Evolutionary conservation across 2,888 invertebrate species (phyloP).

Genomic region (Melikaiella ostensackeni): DNA sequence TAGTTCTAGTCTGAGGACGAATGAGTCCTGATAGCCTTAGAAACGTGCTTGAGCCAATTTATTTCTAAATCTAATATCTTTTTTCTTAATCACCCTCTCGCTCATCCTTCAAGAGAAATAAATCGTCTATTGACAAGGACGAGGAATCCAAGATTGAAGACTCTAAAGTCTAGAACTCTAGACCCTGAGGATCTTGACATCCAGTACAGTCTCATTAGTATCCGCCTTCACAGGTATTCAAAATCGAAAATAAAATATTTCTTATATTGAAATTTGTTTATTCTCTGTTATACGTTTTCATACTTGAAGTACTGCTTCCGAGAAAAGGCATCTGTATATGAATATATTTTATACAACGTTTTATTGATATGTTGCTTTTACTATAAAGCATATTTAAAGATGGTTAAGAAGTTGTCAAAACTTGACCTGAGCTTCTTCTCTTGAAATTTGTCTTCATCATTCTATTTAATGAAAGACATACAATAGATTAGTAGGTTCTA

Average conservation of each 20-base stretch:
- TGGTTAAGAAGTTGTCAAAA: not conserved
- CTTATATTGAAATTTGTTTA: not conserved
- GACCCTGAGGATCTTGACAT: slow-evolving; percentile 21
- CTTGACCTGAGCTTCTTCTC: not conserved
- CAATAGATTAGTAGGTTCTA: not conserved
- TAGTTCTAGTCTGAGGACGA: slow-evolving; percentile 23
- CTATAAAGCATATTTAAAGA: too few species aligned
- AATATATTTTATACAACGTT: too few species aligned
- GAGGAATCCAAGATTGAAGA: slow-evolving; percentile 27
- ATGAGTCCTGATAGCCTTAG: slow-evolving; percentile 10
- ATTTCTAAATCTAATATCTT: slow-evolving; percentile 1
- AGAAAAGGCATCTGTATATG: too few species aligned
- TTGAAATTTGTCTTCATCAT: not conserved
- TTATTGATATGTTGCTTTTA: too few species aligned
- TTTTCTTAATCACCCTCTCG: not conserved
- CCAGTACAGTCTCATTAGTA: slow-evolving; percentile 20
- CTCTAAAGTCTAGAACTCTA: not conserved
- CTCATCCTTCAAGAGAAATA: slow-evolving; percentile 17
- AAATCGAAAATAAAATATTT: not conserved
- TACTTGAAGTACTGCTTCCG: not conserved
- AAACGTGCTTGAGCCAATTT: slow-evolving; percentile 15
- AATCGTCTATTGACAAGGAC: slow-evolving; percentile 31
- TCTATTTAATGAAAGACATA: not conserved
- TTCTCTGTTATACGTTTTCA: not conserved
- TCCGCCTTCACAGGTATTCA: not conserved